Evolutionary conservation across 2,888 invertebrate genomes (phyloP), one percentile per base, ranked within the genome.

Genomic region (Mellilla xanthometata): DNA sequence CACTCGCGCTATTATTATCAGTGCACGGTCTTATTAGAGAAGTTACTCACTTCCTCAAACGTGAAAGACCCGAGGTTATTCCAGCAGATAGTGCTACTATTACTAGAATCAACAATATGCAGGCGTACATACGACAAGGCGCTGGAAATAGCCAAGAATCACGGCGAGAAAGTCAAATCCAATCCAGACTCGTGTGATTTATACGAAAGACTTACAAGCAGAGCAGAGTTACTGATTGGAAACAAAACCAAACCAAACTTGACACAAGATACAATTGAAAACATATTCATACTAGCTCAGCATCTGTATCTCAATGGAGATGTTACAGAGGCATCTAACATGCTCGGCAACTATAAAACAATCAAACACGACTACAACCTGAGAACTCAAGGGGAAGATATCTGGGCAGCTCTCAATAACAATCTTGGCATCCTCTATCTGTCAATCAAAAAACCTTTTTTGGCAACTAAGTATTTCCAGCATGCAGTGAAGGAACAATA

Each of bases 381-480:
- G 30, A 84, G 80, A 59, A 72, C 74, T 11, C 83, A 88, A 58
- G 86, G 87, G 5, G 88, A 90, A 69, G 90, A 90, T 40, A 84
- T 89, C 29, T 89, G 88, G 89, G 86, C 90, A 47, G 88, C 89
- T 19, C 77, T 94, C 63, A 94, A 95, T 68, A 97, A 96, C 70
- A 96, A 97, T 67, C 91, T 96, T 68, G 96, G 95, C 30, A 94
- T 95, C 38, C 91, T 96, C 56, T 94, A 96, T 78, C 92, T 95
- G 68, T 93, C 95, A 24, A 91, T 96, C 80, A 94, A 94, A 11
- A 96, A 96, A 83, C 94, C 94, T 32, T 93, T 94, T 77, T 89
- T 96, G 47, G 95, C 95, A 4, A 92, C 93, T 36, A 94, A 94
- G 71, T 95, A 96, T 79, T 93, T 96, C 59, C 93, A 94, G 62